phyloP scores from a whole-genome alignment of 2,797 vertebrate genomes.

The Aeoliscus strigatus region DNA sequence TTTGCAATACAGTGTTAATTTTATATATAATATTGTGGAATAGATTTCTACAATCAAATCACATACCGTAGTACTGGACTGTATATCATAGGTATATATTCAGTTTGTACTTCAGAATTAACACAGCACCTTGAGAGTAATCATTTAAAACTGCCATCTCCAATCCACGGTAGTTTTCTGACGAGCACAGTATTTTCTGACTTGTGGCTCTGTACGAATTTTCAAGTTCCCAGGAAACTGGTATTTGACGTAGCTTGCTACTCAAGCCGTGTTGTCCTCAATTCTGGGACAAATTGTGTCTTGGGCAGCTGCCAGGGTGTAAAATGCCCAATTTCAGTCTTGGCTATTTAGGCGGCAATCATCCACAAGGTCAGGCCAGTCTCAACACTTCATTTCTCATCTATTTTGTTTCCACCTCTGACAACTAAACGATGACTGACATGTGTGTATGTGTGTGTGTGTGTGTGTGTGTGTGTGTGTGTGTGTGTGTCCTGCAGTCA shows the following conservation, averaged over 20 bases:
- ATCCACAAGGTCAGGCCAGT: slow-evolving; percentile 72
- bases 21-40: too few species aligned
- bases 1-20: too few species aligned
- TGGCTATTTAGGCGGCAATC: slow-evolving; percentile 76
- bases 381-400: slow-evolving; percentile 71
- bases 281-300: slow-evolving; percentile 68
- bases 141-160: slow-evolving; percentile 15
- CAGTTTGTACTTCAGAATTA: neutral
- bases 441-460: slow-evolving; percentile 48
- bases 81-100: too few species aligned
- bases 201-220: slow-evolving; percentile 33
- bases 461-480: slow-evolving; percentile 20
- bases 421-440: slow-evolving; percentile 75
- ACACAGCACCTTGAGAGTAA: slow-evolving; percentile 20
- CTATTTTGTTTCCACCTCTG: slow-evolving; percentile 68
- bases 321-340: slow-evolving; percentile 78
- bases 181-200: slow-evolving; percentile 41
- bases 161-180: slow-evolving; percentile 41
- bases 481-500: slow-evolving; percentile 55
- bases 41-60: too few species aligned
- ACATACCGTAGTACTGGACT: too few species aligned
- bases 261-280: slow-evolving; percentile 60
- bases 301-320: slow-evolving; percentile 80
- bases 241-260: slow-evolving; percentile 56
- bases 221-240: slow-evolving; percentile 64